Evolutionary conservation across 2,113 vertebrate genomes (phyloP).

Genomic region (Telmatochromis bifrenatus): DNA sequence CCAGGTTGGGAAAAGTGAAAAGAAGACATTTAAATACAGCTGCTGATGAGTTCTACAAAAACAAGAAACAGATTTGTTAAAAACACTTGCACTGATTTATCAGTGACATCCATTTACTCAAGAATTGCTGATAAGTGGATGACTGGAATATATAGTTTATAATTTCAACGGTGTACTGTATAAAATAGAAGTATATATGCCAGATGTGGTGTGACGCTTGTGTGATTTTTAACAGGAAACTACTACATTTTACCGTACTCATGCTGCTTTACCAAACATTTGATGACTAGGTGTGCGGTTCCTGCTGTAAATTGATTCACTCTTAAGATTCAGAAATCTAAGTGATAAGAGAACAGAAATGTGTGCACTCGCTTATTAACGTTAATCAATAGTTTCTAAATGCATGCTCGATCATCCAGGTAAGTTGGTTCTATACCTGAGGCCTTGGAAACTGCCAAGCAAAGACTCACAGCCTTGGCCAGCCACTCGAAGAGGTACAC

Average conservation of each 20-base stretch:
- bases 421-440: background rate
- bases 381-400: background rate
- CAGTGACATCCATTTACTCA: background rate
- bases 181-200: background rate
- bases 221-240: background rate
- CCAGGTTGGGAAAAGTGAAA: background rate
- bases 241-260: rapidly evolving
- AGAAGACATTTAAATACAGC: background rate
- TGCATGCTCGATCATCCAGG: rapidly evolving
- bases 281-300: background rate
- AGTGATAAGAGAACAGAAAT: background rate
- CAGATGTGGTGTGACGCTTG: background rate
- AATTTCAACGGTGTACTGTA: background rate
- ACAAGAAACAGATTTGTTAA: background rate
- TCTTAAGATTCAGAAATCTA: background rate
- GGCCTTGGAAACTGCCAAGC: background rate
- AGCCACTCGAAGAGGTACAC: background rate
- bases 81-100: background rate
- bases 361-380: background rate
- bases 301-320: background rate
- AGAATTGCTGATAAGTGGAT: background rate
- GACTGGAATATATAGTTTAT: background rate
- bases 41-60: background rate
- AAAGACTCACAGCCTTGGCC: background rate
- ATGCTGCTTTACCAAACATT: background rate